Base-by-base conservation (phyloP, 2,113 vertebrate species). In the Mixornis gularis region DNA sequence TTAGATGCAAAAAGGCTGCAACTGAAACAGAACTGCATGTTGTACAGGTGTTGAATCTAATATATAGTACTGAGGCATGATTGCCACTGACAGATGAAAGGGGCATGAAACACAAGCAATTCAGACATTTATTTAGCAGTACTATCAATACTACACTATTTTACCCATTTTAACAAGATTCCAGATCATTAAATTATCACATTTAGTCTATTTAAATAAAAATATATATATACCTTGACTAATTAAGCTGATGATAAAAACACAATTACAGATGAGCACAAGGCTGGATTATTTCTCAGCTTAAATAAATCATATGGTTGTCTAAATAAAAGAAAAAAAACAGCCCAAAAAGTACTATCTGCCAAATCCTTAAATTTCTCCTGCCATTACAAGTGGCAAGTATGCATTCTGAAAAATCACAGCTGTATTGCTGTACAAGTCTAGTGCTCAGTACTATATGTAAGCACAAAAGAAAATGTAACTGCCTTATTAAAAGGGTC, bases 1-100 rank as follows among this genome's bases (percentile, higher is more conserved):
- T 13, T 63, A 34, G 59, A 83, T 24, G 71, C 85, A 94, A 95
- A 90, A 90, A 89, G 59, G 34, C 56, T 89, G 62, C 41, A 72
- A 79, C 4, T 53, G 34, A 79, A 89, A 81, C 25, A 79, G 62
- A 89, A 91, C 20, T 58, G 32, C 24, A 90, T 66, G 7, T 55
- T 46, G n/a, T 34, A 91, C 30, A 90, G 71, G 79, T 85, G 64
- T 3, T 49, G 20, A 87, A n/a, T 40, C 49, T 43, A 43, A 89
- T 62, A 52, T 72, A 65, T 26, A 87, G 74, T 66, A 87, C 63
- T 66, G 71, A 95, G 34, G 71, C 43, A 77, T 8, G 20, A 43
- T 5, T 85, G 26, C 30, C 66, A 87, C 12, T 82, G 70, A 76
- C 24, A 76, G 46, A 73, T 1, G 5, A n/a, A 69, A 89, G 12